Conservation (phyloP, 1,140 invertebrate genomes). For the Nasonia vitripennis region DNA sequence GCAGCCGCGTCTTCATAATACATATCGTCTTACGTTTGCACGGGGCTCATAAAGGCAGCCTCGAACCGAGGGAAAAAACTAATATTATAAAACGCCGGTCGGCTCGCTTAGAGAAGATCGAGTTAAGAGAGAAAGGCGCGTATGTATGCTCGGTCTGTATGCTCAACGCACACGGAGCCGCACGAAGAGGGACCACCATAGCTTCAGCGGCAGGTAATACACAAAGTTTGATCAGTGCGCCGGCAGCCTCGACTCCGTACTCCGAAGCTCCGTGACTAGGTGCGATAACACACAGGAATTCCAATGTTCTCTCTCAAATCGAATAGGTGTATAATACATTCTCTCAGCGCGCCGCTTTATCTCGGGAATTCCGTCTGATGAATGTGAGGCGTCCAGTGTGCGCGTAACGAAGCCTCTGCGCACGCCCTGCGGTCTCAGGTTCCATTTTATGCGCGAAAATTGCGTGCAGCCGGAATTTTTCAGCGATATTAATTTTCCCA, state of each 20-base stretch:
- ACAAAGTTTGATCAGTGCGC: constrained; percentile 13
- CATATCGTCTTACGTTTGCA: neutral
- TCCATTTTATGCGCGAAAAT: too few species aligned
- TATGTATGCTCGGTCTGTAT: constrained; percentile 8
- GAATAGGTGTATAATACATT: constrained; percentile 10
- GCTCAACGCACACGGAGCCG: neutral
- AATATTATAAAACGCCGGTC: constrained; percentile 30
- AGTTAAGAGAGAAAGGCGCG: neutral
- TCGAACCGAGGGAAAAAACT: neutral
- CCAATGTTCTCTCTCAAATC: constrained; percentile 33
- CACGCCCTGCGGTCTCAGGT: too few species aligned
- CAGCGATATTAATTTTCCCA: neutral
- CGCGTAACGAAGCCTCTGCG: neutral
- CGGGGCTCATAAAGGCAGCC: neutral
- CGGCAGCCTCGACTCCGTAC: neutral
- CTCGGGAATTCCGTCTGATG: constrained; percentile 49
- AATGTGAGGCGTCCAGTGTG: constrained; percentile 10
- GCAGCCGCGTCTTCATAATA: neutral
- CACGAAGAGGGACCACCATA: constrained; percentile 3
- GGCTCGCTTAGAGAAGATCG: neutral
- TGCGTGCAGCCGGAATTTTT: too few species aligned
- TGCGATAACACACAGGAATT: constrained; percentile 46
- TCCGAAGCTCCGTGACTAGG: constrained; percentile 5
- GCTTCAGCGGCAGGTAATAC: neutral
- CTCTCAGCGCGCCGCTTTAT: constrained; percentile 44